Percentiles rank a stretch among this genome's conserved stretches.
phyloP scores from a whole-genome alignment of 2,113 vertebrate species.

The Pterocles burchelli region DNA sequence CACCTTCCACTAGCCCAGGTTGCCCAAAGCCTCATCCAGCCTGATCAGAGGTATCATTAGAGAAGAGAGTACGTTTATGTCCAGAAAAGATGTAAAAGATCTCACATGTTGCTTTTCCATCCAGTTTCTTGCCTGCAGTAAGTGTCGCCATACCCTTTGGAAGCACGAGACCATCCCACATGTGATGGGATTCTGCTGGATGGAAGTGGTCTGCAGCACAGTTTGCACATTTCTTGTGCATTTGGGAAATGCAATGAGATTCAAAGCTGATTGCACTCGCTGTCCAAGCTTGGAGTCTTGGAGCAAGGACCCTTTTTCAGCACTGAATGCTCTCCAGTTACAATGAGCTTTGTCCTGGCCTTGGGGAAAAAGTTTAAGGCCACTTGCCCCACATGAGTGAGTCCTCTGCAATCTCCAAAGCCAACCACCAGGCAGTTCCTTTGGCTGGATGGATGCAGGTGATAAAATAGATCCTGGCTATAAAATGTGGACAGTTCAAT shows the following conservation, averaged over 20 bases:
- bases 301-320: background rate
- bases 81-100: background rate
- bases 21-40: too few species aligned
- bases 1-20: too few species aligned
- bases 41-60: background rate
- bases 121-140: background rate
- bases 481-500: background rate
- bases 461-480: background rate
- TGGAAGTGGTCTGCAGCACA: background rate
- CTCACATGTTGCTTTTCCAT: background rate
- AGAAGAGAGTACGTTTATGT: background rate
- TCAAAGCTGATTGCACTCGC: background rate
- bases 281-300: background rate
- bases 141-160: background rate
- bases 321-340: background rate
- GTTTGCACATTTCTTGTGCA: background rate
- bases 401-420: background rate
- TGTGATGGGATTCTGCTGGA: background rate
- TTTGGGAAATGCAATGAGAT: background rate
- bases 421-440: background rate
- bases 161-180: fast-evolving
- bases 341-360: background rate
- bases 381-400: background rate
- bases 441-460: background rate
- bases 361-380: background rate